phyloP scores from a whole-genome alignment of 1,140 invertebrate genomes.

The Panagrolaimus sp. region DNA sequence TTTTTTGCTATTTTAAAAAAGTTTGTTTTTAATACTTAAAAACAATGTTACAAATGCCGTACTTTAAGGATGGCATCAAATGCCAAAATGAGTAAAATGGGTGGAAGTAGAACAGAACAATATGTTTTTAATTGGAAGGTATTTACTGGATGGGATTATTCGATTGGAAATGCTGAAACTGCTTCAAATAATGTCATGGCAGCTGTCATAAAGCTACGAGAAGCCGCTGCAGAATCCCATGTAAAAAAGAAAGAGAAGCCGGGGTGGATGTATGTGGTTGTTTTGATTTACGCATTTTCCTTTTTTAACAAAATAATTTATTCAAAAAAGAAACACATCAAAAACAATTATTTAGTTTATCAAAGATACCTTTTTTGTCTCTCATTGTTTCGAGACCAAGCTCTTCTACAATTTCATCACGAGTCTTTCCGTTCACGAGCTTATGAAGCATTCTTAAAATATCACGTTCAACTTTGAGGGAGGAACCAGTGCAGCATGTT shows the following conservation, averaged over 20 bases:
- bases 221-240: conserved; percentile 42
- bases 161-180: conserved; percentile 60
- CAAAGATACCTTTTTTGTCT: too few relatives aligned
- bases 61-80: conserved; percentile 76
- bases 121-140: conserved; percentile 92
- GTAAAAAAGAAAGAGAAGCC: conserved; percentile 34
- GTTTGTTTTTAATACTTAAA: conserved; percentile 66
- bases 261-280: conserved; percentile 24
- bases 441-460: too few relatives aligned
- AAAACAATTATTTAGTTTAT: too few relatives aligned
- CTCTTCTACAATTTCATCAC: too few relatives aligned
- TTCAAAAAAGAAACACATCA: too few relatives aligned
- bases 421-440: too few relatives aligned
- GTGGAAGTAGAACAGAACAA: conserved; percentile 86
- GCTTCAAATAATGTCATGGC: conserved; percentile 48
- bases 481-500: too few relatives aligned
- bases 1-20: conserved; percentile 86
- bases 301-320: too few relatives aligned
- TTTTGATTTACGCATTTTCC: too few relatives aligned
- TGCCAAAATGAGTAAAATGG: conserved; percentile 81
- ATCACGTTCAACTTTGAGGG: too few relatives aligned
- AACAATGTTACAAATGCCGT: not conserved
- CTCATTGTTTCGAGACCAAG: too few relatives aligned
- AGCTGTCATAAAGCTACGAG: conserved; percentile 42
- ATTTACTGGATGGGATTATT: conserved; percentile 94